Evolutionary conservation across 2,888 invertebrate species (phyloP).

Genomic region (Spodoptera exigua): DNA sequence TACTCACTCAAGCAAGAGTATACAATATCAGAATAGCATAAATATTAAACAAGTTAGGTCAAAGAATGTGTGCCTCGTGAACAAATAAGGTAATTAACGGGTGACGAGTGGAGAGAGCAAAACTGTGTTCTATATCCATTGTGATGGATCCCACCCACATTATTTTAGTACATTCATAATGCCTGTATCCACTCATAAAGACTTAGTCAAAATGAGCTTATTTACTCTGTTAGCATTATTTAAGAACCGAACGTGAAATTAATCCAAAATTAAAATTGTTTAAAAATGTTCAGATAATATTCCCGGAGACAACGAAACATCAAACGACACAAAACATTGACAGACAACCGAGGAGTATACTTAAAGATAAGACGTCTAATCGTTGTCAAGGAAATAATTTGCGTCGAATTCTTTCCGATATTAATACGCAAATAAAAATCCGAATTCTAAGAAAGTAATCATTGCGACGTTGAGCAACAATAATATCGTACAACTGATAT

Average conservation of each 20-base stretch:
- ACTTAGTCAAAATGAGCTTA: neutral
- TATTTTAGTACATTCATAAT: neutral
- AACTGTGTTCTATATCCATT: constrained; percentile 51
- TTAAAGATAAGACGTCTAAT: constrained; percentile 28
- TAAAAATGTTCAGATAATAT: too few relatives aligned
- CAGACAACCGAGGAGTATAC: constrained; percentile 8
- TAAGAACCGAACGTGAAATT: too few relatives aligned
- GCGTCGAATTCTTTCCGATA: constrained; percentile 33
- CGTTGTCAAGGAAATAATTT: constrained; percentile 40
- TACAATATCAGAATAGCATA: neutral
- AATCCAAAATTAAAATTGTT: too few relatives aligned
- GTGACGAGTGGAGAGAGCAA: constrained; percentile 45
- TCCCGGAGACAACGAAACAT: neutral
- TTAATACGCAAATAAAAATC: constrained; percentile 54
- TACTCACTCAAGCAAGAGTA: neutral
- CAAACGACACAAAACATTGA: neutral
- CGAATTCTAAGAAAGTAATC: constrained; percentile 58
- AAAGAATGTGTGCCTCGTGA: constrained; percentile 25
- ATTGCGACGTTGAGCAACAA: constrained; percentile 50
- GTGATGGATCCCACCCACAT: constrained; percentile 14
- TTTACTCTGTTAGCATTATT: too few relatives aligned
- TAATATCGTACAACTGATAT: constrained; percentile 46
- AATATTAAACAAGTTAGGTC: constrained; percentile 11
- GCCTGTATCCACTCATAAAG: constrained; percentile 4
- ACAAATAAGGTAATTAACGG: constrained; percentile 48